Evolutionary conservation across 1,140 invertebrate genomes (phyloP), one percentile per base, ranked within the genome.

Genomic region (Drosophila mayri): DNA sequence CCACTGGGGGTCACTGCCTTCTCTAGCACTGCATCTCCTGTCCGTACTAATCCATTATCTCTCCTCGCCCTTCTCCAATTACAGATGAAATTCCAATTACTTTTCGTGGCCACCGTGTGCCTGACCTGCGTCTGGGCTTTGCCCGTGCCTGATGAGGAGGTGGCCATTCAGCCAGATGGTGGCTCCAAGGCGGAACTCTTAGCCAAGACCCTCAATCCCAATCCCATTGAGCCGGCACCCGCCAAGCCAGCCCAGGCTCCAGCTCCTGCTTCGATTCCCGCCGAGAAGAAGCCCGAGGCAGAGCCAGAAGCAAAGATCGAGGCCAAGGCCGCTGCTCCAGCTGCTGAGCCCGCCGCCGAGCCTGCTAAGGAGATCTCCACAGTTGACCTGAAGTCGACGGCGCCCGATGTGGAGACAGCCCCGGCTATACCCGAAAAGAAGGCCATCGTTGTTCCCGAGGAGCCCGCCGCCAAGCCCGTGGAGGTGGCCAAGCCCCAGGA

Each of bases 71-170:
- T 16, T 10, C 28, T 0, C 12, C 4, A 35, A 4, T 71, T 67
- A 2, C 73, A 79, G 76, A 88, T 88, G 84, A 88, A 88, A 63
- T 80, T 75, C 66, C 82, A 88, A 75, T 55, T 88, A 73, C 47
- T 88, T 57, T 78, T 86, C 18, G 62, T 88, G 59, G 84, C 82
- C 76, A 71, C 70, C 46, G 62, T 86, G 35, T 80, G 76, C 70
- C 70, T 86, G 44, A 77, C 68, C 38, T 67, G 76, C 49, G 77
- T 67, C n/a, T 88, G 74, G 68, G 50, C 82, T 10, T 35, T 77
- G 8, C 84, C 84, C 1, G 82, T 88, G 12, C 84, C 84, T 43
- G 84, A 88, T 47, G 84, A 88, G 67, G 84, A 88, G 54, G 84
- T 88, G 28, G 83, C 79, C 47, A 81, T 88, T 12, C 75, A 79